phyloP scores from a whole-genome alignment of 2,113 vertebrate species.

The Peromyscus leucopus region DNA sequence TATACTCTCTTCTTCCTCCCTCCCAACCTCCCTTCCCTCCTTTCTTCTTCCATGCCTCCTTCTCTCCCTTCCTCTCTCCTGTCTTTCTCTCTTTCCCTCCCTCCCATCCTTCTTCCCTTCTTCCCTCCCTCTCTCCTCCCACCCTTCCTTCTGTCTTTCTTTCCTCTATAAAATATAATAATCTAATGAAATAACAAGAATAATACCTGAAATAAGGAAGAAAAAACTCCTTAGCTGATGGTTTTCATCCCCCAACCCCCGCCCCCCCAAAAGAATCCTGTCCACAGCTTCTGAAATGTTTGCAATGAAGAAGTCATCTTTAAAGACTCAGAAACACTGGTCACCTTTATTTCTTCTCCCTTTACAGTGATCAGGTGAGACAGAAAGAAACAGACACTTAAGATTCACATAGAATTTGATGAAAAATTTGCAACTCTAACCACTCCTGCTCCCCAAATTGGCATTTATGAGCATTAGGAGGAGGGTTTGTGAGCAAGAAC shows the following conservation, averaged over 20 bases:
- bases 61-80: too few relatives aligned
- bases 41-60: too few relatives aligned
- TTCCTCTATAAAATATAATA: slow-evolving; percentile 42
- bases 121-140: neutral
- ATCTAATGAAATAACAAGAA: slow-evolving; percentile 42
- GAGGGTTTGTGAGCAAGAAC: slow-evolving; percentile 72
- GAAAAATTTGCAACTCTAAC: slow-evolving; percentile 75
- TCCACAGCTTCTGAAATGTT: slow-evolving; percentile 48
- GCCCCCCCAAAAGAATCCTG: neutral
- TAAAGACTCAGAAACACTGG: neutral
- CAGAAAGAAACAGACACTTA: slow-evolving; percentile 75
- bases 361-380: slow-evolving; percentile 62
- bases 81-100: neutral
- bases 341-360: neutral
- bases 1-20: neutral
- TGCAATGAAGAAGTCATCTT: slow-evolving; percentile 71
- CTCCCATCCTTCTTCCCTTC: neutral
- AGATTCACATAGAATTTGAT: slow-evolving; percentile 71
- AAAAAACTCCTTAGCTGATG: neutral
- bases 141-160: neutral
- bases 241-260: neutral
- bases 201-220: neutral
- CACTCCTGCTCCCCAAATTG: slow-evolving; percentile 76
- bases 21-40: rapidly evolving
- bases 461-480: slow-evolving; percentile 71